Base-by-base conservation (phyloP, 1,140 invertebrate genomes). In the Drosophila rufa region DNA sequence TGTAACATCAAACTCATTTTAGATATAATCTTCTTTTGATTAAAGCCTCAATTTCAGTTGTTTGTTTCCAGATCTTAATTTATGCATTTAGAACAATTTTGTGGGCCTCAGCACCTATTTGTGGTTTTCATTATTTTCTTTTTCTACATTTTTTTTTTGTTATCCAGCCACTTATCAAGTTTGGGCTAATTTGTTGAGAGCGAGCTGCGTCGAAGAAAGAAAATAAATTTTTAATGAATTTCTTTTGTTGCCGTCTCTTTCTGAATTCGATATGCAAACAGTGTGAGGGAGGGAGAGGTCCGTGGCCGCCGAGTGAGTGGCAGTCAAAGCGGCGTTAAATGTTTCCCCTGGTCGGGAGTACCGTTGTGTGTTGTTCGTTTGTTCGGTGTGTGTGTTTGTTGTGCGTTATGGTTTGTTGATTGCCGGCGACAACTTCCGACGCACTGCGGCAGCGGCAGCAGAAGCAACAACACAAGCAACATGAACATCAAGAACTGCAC, bases 401-500 rank as follows among this genome's bases (percentile, higher is more conserved):
- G 81, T 91, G 85, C 85, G 85, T 85, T 89, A 90, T 89, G 85
- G 78, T 90, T 90, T 90, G 85, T 82, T 89, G 85, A 85, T 73
- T 90, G 79, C 70, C 80, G 85, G 84, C 84, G 85, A 90, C 85
- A 89, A 90, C 85, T 81, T 84, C 85, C 85, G 84, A 90, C 80
- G 77, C 85, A 80, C 53, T 40, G 64, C 64, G 53, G 45, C 70
- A 68, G 46, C 46, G 65, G 33, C 59, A 56, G 42, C 55, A 75
- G 61, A 57, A 69, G 17, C 46, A 46, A 12, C 45, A 67, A 69
- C 65, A 69, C 22, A 30, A 61, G 27, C 43, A 33, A 66, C 56
- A 74, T n/a, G 56, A 36, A 22, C 71, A 58, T n/a, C 19, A 27
- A 27, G 42, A 56, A 50, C 14, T 30, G 40, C 45, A 45, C 53